These are phyloP conservation scores for Diplazon laetatorius DNA, from an alignment of 2,888 invertebrate species.

Conservation along the genomic window DNA sequence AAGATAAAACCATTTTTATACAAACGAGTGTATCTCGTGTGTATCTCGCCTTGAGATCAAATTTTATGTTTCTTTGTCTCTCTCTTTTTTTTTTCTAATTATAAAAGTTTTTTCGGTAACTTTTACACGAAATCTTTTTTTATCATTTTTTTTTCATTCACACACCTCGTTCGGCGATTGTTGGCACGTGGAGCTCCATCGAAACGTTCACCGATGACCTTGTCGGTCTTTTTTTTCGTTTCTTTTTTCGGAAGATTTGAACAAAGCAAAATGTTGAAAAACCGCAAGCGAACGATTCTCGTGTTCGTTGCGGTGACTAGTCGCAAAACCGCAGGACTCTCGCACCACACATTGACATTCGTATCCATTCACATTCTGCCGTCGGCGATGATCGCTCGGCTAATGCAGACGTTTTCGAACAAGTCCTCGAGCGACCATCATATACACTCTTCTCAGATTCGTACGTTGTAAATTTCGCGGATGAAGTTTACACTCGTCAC, in stretches of 20 bases:
- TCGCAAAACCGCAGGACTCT: neutral
- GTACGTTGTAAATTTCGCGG: slow-evolving; percentile 73
- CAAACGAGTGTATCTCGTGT: no score
- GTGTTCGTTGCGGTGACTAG: neutral
- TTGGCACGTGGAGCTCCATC: slow-evolving; percentile 2
- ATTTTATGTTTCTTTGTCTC: neutral
- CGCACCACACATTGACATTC: neutral
- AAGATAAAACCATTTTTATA: neutral
- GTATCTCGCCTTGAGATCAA: no score
- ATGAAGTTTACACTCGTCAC: slow-evolving; percentile 80
- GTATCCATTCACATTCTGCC: no score
- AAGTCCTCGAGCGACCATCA: slow-evolving; percentile 42
- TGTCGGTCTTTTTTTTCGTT: slow-evolving; percentile 31
- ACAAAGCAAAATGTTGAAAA: slow-evolving; percentile 5
- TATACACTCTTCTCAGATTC: slow-evolving; percentile 37
- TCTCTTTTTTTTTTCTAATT: neutral
- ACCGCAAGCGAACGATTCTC: slow-evolving; percentile 23
- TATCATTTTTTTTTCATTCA: neutral
- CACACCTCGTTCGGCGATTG: neutral
- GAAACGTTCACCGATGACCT: slow-evolving; percentile 17
- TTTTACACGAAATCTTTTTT: neutral
- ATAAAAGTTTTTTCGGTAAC: neutral
- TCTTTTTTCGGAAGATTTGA: slow-evolving; percentile 17
- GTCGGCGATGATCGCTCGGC: slow-evolving; percentile 49
- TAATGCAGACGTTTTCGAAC: slow-evolving; percentile 64